Base-by-base conservation (phyloP, 2,797 vertebrate genomes). In the Moxostoma hubbsi region DNA sequence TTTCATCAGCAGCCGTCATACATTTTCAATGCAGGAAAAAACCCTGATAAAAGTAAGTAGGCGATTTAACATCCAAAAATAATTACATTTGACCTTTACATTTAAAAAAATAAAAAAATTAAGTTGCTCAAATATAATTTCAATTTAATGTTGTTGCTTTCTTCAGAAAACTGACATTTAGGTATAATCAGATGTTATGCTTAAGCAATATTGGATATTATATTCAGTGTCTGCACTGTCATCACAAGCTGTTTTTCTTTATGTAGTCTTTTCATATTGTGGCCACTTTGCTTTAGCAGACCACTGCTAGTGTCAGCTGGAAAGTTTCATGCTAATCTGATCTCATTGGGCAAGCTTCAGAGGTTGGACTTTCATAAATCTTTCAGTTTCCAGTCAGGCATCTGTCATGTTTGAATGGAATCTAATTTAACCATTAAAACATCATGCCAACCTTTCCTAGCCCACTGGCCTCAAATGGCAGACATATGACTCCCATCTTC, bases 351-450 rank as follows among this genome's bases (percentile, higher is more conserved):
- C 73, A 83, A 55, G 73, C 84, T 79, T 85, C n/a, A 74, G 54
- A 73, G 72, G 83, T 63, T 68, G 83, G 73, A 67, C 79, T 67
- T 77, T 85, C 86, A 86, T 81, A 70, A 79, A 88, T 86, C 86
- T 73, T 70, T 57, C 71, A 81, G 71, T 51, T 65, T 85, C 83
- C 81, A 77, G 88, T 86, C 86, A 82, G 83, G 66, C n/a, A 68
- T 71, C 84, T 71, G 72, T 64, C 80, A 61, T 78, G 68, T 66
- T 68, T 73, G 80, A 85, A 80, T 72, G 65, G 67, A 90, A 90
- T 92, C 82, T 85, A 90, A 91, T 92, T 91, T 88, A 89, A 89
- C 87, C 89, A 89, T 90, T 84, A 89, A 89, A 90, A 87, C 24
- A 43, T 86, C 84, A 82, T 68, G 77, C 85, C 79, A 80, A 74